These are phyloP conservation scores for Maniola jurtina DNA, from an alignment of 1,140 invertebrate genomes.

Conservation along the genomic window DNA sequence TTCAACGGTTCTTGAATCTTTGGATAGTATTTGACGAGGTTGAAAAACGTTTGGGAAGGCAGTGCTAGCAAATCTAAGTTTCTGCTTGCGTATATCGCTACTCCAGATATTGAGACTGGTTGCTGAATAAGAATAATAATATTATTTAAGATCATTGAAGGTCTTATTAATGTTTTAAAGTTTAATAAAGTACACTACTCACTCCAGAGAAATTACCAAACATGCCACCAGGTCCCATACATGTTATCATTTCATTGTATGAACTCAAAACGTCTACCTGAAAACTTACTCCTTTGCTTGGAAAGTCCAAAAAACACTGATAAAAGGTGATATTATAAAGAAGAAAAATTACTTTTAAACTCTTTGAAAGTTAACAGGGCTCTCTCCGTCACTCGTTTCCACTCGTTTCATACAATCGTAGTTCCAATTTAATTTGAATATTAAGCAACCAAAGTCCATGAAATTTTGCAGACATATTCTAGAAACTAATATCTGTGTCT, in stretches of 20 bases:
- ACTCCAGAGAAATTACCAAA: constrained; percentile 72
- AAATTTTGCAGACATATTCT: too few species aligned
- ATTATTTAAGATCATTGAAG: too few species aligned
- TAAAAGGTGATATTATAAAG: too few species aligned
- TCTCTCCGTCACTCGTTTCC: too few species aligned
- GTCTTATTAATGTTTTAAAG: too few species aligned
- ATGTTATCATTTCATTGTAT: constrained; percentile 72
- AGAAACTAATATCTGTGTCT: too few species aligned
- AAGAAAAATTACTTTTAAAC: too few species aligned
- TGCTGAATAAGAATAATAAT: constrained; percentile 43
- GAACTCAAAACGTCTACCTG: constrained; percentile 67
- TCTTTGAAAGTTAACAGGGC: too few species aligned
- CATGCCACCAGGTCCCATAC: constrained; percentile 74
- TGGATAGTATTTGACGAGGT: constrained; percentile 67
- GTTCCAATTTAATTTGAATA: too few species aligned
- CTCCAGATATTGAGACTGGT: constrained; percentile 58
- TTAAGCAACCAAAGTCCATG: too few species aligned
- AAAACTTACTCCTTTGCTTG: constrained; percentile 6
- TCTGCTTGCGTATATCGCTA: constrained; percentile 64
- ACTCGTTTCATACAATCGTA: too few species aligned
- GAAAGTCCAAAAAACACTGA: too few species aligned
- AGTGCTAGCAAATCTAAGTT: constrained; percentile 66
- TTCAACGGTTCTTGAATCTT: constrained; percentile 64
- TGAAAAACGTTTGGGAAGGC: constrained; percentile 66
- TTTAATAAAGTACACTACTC: constrained; percentile 36